phyloP scores from a whole-genome alignment of 2,113 vertebrate genomes.

The Genyomyrus donnyi region DNA sequence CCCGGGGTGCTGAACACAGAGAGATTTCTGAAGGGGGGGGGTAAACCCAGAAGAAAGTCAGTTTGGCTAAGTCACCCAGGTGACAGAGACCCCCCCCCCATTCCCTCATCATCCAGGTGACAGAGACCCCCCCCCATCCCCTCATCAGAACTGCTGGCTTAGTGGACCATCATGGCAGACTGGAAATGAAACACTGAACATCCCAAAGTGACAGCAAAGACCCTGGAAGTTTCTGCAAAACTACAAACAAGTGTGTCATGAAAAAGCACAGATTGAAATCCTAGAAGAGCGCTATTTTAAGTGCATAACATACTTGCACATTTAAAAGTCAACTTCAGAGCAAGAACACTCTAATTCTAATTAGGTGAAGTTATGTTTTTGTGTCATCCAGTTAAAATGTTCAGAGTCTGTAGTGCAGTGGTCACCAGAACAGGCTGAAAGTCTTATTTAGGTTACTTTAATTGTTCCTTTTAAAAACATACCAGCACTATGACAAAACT shows the following conservation, averaged over 20 bases:
- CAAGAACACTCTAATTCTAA: not conserved
- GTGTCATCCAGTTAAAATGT: not conserved
- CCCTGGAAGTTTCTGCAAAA: not conserved
- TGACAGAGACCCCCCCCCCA: not conserved
- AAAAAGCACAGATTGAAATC: not conserved
- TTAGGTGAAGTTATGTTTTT: not conserved
- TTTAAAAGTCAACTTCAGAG: not conserved
- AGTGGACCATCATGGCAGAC: not conserved
- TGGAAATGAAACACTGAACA: not conserved
- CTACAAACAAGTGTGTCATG: not conserved
- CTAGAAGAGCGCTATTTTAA: not conserved
- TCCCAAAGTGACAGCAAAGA: not conserved
- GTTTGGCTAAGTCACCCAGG: not conserved
- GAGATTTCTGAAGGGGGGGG: slow-evolving; percentile 60
- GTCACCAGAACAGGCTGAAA: not conserved
- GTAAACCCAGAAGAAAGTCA: not conserved
- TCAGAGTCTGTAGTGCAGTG: not conserved
- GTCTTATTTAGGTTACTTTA: not conserved
- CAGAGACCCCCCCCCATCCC: not conserved
- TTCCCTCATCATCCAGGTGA: not conserved
- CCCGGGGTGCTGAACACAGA: slow-evolving; percentile 81
- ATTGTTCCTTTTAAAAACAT: not conserved
- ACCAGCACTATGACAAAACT: not conserved
- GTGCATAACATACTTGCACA: not conserved
- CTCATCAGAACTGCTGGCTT: not conserved